These are phyloP conservation scores for Amblyornis subalaris DNA, from an alignment of 2,113 vertebrate species.

Conservation along the genomic window DNA sequence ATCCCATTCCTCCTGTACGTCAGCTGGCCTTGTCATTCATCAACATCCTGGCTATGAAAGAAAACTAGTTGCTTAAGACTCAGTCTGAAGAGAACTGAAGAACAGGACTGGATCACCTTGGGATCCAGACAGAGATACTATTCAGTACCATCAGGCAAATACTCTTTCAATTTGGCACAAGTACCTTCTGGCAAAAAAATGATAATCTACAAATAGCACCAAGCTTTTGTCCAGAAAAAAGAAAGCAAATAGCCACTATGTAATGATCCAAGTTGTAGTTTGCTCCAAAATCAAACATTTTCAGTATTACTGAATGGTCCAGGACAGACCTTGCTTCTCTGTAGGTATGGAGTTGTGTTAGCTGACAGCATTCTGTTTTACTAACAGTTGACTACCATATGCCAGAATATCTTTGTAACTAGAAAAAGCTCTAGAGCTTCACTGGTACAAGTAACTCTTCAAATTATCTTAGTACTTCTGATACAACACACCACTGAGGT, in stretches of 20 bases:
- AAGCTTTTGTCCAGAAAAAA: not conserved
- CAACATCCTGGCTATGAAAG: not conserved
- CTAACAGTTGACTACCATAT: not conserved
- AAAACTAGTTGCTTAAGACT: not conserved
- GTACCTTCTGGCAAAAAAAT: not conserved
- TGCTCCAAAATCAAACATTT: not conserved
- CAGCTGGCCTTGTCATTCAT: not conserved
- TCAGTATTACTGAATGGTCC: not conserved
- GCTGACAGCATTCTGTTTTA: not conserved
- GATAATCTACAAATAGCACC: not conserved
- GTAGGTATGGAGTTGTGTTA: not conserved
- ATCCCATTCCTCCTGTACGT: not conserved
- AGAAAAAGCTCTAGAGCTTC: not conserved
- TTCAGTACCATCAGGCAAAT: not conserved
- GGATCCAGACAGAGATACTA: not conserved
- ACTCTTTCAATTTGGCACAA: not conserved
- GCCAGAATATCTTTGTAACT: not conserved
- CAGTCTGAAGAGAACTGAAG: not conserved
- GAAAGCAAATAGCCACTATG: not conserved
- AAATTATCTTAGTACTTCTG: not conserved
- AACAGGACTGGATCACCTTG: not conserved
- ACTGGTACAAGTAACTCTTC: not conserved
- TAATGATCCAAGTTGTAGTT: not conserved
- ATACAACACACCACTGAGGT: not conserved
- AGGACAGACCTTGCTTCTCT: not conserved